phyloP scores from a whole-genome alignment of 2,888 invertebrate genomes.

The Drosophila paramelanica region DNA sequence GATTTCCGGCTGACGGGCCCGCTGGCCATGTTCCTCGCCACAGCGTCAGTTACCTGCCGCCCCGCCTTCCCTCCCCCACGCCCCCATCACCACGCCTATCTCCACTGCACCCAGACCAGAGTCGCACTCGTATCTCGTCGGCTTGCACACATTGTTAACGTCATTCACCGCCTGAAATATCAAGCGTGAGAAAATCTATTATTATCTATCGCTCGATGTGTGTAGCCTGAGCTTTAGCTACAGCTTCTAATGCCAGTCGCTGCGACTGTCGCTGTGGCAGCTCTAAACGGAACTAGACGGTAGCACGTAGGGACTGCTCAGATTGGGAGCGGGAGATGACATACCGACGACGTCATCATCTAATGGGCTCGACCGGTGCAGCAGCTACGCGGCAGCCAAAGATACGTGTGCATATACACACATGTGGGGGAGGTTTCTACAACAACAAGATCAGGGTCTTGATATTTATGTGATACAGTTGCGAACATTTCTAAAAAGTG shows the following conservation, averaged over 20 bases:
- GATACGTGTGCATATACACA: not conserved
- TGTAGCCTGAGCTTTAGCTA: slow-evolving; percentile 43
- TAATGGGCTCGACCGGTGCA: slow-evolving; percentile 48
- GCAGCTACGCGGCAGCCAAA: slow-evolving; percentile 3
- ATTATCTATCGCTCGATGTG: slow-evolving; percentile 74
- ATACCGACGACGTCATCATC: slow-evolving; percentile 66
- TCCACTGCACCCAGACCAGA: slow-evolving; percentile 49
- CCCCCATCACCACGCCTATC: slow-evolving; percentile 23
- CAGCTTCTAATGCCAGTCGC: slow-evolving; percentile 56
- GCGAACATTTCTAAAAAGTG: not conserved
- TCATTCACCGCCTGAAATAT: slow-evolving; percentile 79
- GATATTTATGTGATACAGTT: not conserved
- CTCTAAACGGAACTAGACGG: slow-evolving; percentile 73
- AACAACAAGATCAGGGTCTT: slow-evolving; percentile 22
- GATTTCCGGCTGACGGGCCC: slow-evolving; percentile 77
- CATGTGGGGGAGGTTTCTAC: slow-evolving; percentile 24
- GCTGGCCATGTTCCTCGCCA: slow-evolving; percentile 32
- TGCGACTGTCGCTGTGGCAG: slow-evolving; percentile 48
- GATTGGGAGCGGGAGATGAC: slow-evolving; percentile 58
- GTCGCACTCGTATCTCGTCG: slow-evolving; percentile 39
- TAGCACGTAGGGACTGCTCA: slow-evolving; percentile 64
- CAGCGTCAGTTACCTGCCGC: not conserved
- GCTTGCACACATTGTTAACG: slow-evolving; percentile 78
- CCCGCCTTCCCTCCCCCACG: not conserved
- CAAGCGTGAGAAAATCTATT: slow-evolving; percentile 82